A percentile compares a stretch with the other conserved stretches of the same genome.
phyloP scores from a whole-genome alignment of 2,797 vertebrate genomes.

The Arnoldichthys spilopterus region DNA sequence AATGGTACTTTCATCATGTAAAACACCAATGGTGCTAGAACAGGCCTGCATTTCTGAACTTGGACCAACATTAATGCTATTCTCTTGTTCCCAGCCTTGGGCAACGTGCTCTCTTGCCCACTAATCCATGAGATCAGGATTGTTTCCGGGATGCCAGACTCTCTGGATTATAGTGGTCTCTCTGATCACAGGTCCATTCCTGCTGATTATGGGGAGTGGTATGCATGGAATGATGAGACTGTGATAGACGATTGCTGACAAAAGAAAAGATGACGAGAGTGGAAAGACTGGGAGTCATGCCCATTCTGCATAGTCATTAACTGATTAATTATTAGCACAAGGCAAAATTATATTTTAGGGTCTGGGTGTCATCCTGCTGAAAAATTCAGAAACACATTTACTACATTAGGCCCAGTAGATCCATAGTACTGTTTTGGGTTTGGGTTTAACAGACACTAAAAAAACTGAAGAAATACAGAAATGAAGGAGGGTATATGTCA shows the following conservation, averaged over 20 bases:
- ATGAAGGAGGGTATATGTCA: not conserved
- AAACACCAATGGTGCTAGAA: not conserved
- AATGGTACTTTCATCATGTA: not conserved
- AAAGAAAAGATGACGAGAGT: slow-evolving; percentile 4
- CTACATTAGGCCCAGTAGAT: not conserved
- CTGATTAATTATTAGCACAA: not conserved
- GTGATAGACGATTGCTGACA: not conserved
- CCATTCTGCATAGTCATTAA: not conserved
- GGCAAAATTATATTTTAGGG: not conserved
- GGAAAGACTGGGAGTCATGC: slow-evolving; percentile 1
- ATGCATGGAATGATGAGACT: slow-evolving; percentile 27
- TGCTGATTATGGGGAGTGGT: slow-evolving; percentile 21
- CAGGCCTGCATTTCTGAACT: slow-evolving; percentile 5
- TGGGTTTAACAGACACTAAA: not conserved
- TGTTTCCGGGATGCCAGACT: slow-evolving; percentile 44
- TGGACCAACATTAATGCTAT: slow-evolving; percentile 12
- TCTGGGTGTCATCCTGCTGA: not conserved
- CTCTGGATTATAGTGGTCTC: slow-evolving; percentile 44
- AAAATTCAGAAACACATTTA: not conserved
- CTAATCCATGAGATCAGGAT: slow-evolving; percentile 45
- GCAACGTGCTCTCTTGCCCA: slow-evolving; percentile 14
- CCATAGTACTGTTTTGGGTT: not conserved
- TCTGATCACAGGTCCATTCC: slow-evolving; percentile 42
- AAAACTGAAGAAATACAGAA: not conserved
- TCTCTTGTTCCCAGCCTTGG: slow-evolving; percentile 2